phyloP scores from a whole-genome alignment of 1,140 invertebrate genomes.

The Drosophila teissieri region DNA sequence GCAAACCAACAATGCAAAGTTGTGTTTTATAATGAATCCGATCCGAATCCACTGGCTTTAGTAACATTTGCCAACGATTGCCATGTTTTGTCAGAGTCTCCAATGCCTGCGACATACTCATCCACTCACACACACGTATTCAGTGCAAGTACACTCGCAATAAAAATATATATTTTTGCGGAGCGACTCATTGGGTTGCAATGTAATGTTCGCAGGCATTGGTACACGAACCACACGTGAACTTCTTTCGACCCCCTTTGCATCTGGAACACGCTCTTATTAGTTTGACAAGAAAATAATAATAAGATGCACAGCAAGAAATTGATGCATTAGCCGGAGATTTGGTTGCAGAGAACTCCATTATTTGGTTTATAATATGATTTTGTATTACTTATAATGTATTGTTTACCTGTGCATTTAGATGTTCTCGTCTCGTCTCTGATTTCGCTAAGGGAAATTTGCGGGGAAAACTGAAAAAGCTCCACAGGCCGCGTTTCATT shows the following conservation, averaged over 20 bases:
- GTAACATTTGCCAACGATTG: conserved; percentile 31
- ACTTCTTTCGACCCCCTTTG: conserved; percentile 32
- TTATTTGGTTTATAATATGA: too few species aligned
- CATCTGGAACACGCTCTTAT: conserved; percentile 60
- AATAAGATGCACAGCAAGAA: not conserved
- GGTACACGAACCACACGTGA: conserved; percentile 52
- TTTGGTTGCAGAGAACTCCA: not conserved
- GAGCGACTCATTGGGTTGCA: conserved; percentile 35
- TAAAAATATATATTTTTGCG: conserved; percentile 20
- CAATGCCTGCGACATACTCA: conserved; percentile 44
- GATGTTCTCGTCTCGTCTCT: conserved; percentile 21
- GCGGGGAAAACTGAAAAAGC: conserved; percentile 46
- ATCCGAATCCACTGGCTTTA: conserved; percentile 43
- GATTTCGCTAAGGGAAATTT: conserved; percentile 65
- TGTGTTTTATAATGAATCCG: conserved; percentile 55
- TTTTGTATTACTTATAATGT: too few species aligned
- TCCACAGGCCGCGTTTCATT: conserved; percentile 48
- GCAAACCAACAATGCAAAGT: conserved; percentile 42
- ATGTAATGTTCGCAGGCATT: conserved; percentile 13
- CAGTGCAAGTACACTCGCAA: conserved; percentile 22
- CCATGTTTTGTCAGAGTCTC: conserved; percentile 37
- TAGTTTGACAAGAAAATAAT: conserved; percentile 46
- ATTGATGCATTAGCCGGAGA: not conserved
- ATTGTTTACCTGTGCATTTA: too few species aligned
- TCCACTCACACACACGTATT: conserved; percentile 29